phyloP scores from a whole-genome alignment of 1,140 invertebrate genomes.

The Drosophila suzukii region DNA sequence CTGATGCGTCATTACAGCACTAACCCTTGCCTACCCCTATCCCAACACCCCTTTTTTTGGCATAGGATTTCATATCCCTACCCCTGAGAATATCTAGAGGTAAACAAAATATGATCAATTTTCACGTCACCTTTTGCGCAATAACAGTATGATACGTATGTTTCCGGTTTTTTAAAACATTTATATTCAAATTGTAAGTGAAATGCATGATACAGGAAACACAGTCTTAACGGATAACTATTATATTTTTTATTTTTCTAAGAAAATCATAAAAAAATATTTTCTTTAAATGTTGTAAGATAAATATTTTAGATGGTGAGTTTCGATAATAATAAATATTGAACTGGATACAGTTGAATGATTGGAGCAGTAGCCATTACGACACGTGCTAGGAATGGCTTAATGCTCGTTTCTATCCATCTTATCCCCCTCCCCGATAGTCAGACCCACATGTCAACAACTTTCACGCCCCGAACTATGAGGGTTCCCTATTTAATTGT shows the following conservation, averaged over 20 bases:
- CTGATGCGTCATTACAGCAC: conserved; percentile 71
- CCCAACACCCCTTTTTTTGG: conserved; percentile 45
- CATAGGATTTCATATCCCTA: conserved; percentile 39
- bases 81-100: conserved; percentile 59
- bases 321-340: neutral
- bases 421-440: neutral
- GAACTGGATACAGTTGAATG: conserved; percentile 9
- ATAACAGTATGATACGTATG: neutral
- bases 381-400: conserved; percentile 47
- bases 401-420: conserved; percentile 7
- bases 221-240: too few species aligned
- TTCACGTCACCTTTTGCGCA: conserved; percentile 49
- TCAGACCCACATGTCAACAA: conserved; percentile 63
- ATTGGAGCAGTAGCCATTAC: conserved; percentile 18
- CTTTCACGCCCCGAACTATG: conserved; percentile 66
- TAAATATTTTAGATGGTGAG: too few species aligned
- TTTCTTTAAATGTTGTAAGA: too few species aligned
- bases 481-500: conserved; percentile 53
- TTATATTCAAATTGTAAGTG: too few species aligned
- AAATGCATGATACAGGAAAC: too few species aligned
- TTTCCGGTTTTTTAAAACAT: too few species aligned
- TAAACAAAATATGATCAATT: conserved; percentile 47
- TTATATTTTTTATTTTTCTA: too few species aligned
- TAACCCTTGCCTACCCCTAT: conserved; percentile 25
- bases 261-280: too few species aligned